Base-by-base conservation (phyloP, 64 coral and sea anemone species). In the Montipora capricornis region DNA sequence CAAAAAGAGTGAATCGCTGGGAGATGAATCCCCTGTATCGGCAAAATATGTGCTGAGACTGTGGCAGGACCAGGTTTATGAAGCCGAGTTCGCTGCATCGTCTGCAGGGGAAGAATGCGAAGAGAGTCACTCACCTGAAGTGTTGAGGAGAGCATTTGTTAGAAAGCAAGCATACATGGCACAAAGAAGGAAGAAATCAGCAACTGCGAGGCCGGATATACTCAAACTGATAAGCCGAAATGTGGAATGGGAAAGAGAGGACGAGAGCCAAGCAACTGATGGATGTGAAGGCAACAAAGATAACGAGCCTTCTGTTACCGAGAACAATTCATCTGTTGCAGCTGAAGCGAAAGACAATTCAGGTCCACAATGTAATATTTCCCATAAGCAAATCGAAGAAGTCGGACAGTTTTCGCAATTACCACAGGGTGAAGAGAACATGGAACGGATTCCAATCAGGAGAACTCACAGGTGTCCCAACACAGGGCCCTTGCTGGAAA, bases 151-250 rank as follows among this genome's bases (percentile, higher is more conserved):
- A 10, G 82, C 82, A 6, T 71, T 86, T 49, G 22, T 47, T 5
- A 86, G 82, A 47, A 86, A 86, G 47, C 82, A 86, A 64, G 82
- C 47, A 6, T 86, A 49, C 19, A 50, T 86, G 62, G 82, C 70
- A 10, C 82, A 86, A 22, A 71, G 82, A 86, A 70, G 82, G 47
- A 86, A 46, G 44, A 68, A 47, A 5, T 86, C 82, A 17, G 82
- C 82, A n/a, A 86, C 82, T 20, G 82, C 70, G 49, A 86, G 82
- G 71, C 82, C 82, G 17, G 45, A 86, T 46, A 10, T 86, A 49
- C 15, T 86, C 19, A 86, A 71, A 71, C 66, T 70, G 1, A 70
- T 73, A 3, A 17, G 8, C 5, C 67, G 15, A 20, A 70, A 70
- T 10, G 8, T 20, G 7, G 82, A 70, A 8, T 8, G 8, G 15